Base-by-base conservation (phyloP, 2,113 vertebrate species). In the Lamprologus tigripictilis region DNA sequence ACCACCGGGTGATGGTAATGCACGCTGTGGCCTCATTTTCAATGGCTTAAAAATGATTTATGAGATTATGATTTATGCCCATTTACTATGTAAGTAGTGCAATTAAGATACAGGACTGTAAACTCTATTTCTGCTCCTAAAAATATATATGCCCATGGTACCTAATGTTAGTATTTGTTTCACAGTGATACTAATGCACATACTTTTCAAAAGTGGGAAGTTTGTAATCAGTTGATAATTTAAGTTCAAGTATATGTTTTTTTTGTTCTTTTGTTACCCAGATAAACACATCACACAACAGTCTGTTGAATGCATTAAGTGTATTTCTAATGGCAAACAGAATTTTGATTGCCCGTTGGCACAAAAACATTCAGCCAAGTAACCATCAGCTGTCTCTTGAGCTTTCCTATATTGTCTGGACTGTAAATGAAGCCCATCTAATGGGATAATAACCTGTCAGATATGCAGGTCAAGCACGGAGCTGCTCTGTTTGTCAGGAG, bases 401-500 rank as follows among this genome's bases (percentile, higher is more conserved):
- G 84, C 87, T 87, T 86, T 79, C 26, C 9, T 83, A 35, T 89
- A 86, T 91, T 92, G 80, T 79, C 81, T 55, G 57, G 66, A 86
- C 63, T 81, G 68, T 87, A 92, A 92, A 94, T 92, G 92, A 93
- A 91, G 89, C 80, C 26, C 84, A 66, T 49, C 81, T 84, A 94
- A 89, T 88, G 84, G 63, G 76, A 83, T 82, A 88, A 88, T 85
- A 93, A 91, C 71, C 71, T 89, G 88, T 92, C 88, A 83, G 80
- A 91, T 88, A 66, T 93, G 81, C 83, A 73, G 82, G 83, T 42
- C 81, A 85, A 87, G 83, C 86, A 89, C 80, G 37, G 86, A 89
- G 71, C 63, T 53, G 37, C 40, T 40, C 55, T 92, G 87, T 95
- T 91, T 87, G 81, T 66, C 28, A 90, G 57, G 82, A 88, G 84